Conservation (phyloP, 92 coral and sea anemone genomes). For the Isaurus tuberculatus region DNA sequence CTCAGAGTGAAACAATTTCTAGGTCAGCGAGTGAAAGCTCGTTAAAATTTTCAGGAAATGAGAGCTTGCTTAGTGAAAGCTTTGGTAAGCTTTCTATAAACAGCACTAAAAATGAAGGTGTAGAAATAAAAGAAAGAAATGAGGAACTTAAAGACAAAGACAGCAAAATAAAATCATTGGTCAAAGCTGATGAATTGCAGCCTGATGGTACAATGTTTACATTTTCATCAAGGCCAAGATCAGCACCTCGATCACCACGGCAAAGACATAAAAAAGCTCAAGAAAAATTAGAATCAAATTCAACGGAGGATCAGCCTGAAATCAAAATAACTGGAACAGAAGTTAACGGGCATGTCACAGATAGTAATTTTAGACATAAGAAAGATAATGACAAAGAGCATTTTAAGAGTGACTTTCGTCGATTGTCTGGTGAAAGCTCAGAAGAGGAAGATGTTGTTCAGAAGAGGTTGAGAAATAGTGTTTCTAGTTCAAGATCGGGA, state of each 20-base stretch:
- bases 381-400: conserved; percentile 78
- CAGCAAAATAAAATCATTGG: neutral
- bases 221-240: conserved; percentile 92
- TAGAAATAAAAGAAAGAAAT: conserved; percentile 16
- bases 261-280: conserved; percentile 67
- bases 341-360: conserved; percentile 51
- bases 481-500: conserved; percentile 78
- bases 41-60: conserved; percentile 84
- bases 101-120: conserved; percentile 19
- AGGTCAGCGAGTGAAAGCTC: conserved; percentile 89
- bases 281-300: conserved; percentile 38
- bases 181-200: conserved; percentile 43
- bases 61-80: conserved; percentile 72
- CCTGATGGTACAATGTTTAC: conserved; percentile 80
- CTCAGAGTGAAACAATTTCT: conserved; percentile 69
- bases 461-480: conserved; percentile 81
- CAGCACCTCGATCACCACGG: conserved; percentile 93
- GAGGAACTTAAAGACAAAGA: conserved; percentile 12
- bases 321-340: conserved; percentile 56
- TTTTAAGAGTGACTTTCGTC: conserved; percentile 87
- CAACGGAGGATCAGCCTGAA: conserved; percentile 70
- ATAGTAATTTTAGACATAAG: conserved; percentile 40
- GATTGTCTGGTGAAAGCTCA: conserved; percentile 82
- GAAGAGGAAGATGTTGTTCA: conserved; percentile 81
- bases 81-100: conserved; percentile 58